Conservation (phyloP, 2,113 vertebrate species). For the Eclectus roratus region DNA sequence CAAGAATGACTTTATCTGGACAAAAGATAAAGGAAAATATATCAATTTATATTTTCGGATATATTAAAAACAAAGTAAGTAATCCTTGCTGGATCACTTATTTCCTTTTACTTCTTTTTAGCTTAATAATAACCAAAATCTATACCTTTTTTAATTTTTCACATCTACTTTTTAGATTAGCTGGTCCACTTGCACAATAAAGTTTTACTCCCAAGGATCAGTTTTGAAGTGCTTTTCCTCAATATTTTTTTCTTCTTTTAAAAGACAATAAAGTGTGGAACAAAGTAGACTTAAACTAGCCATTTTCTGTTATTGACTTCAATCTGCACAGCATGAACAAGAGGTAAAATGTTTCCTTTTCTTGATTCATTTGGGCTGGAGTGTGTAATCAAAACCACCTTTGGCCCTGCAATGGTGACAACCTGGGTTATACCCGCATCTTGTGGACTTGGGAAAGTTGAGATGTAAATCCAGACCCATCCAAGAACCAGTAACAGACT, state of each 20-base stretch:
- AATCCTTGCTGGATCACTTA: background rate
- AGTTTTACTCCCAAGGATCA: background rate
- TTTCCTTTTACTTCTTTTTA: background rate
- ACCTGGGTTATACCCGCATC: background rate
- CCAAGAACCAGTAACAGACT: background rate
- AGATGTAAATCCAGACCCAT: background rate
- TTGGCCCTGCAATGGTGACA: background rate
- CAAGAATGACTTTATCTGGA: conserved; percentile 16
- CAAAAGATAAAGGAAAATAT: background rate
- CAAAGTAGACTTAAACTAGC: background rate
- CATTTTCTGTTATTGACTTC: background rate
- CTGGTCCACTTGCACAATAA: background rate
- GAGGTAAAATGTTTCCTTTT: background rate
- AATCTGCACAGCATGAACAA: background rate
- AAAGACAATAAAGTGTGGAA: background rate
- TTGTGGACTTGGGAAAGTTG: background rate
- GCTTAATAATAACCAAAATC: background rate
- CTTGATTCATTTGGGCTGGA: background rate
- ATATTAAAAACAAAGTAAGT: background rate
- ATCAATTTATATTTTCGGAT: background rate
- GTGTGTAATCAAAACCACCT: background rate
- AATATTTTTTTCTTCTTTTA: background rate
- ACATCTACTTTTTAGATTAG: background rate
- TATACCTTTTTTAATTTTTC: background rate
- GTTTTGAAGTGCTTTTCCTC: background rate